Evolutionary conservation across 2,888 invertebrate species (phyloP).

Genomic region (Choreutis nemorana): DNA sequence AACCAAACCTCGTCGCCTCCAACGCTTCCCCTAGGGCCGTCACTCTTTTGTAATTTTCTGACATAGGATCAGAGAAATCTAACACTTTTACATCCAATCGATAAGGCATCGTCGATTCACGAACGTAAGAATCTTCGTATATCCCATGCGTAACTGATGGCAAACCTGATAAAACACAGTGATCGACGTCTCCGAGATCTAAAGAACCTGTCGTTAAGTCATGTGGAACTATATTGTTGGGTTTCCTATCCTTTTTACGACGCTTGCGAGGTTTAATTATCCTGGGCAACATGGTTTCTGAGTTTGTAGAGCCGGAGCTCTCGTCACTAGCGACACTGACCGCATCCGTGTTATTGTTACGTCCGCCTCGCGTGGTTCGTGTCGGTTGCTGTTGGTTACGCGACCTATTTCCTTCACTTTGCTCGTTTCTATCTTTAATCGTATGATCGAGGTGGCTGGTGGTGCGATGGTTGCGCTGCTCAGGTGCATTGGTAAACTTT

Average conservation of each 20-base stretch:
- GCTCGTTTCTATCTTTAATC: conserved; percentile 40
- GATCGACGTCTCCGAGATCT: conserved; percentile 52
- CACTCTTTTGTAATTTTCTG: conserved; percentile 53
- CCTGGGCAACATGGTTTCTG: conserved; percentile 82
- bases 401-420: conserved; percentile 42
- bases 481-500: conserved; percentile 47
- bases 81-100: conserved; percentile 51
- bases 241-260: conserved; percentile 88
- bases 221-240: conserved; percentile 61
- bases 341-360: conserved; percentile 69
- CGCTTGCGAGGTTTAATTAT: conserved; percentile 90
- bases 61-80: conserved; percentile 43
- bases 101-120: conserved; percentile 58
- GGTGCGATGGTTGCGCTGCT: conserved; percentile 47
- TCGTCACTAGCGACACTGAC: conserved; percentile 80
- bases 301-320: conserved; percentile 70
- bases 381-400: conserved; percentile 51
- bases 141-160: conserved; percentile 32
- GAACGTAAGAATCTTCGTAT: conserved; percentile 58
- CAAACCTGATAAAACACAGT: conserved; percentile 48
- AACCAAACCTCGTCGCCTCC: conserved; percentile 53
- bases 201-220: conserved; percentile 42
- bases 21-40: conserved; percentile 62
- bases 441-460: conserved; percentile 34
- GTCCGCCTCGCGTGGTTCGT: conserved; percentile 44